These are phyloP conservation scores for Heterocephalus glaber DNA, from an alignment of 2,113 vertebrate genomes.

Conservation along the genomic window DNA sequence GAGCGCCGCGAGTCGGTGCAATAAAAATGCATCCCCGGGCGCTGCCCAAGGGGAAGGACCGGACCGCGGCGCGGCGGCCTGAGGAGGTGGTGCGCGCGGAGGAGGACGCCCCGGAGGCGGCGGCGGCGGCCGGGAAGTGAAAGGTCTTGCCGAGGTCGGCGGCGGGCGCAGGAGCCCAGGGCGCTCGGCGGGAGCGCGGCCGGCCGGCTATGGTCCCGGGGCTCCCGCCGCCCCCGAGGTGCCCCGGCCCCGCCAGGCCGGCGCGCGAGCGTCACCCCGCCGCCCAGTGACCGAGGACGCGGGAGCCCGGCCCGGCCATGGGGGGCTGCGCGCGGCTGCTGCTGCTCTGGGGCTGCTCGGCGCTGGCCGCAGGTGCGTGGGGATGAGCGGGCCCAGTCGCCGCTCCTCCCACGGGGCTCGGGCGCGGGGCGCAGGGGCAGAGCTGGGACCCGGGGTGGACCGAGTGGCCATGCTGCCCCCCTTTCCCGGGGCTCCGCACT, in stretches of 20 bases:
- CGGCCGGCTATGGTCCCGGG: conserved; percentile 72
- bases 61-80: conserved; percentile 53
- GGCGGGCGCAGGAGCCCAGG: conserved; percentile 34
- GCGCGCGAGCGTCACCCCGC: conserved; percentile 66
- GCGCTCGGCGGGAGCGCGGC: conserved; percentile 50
- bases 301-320: conserved; percentile 73
- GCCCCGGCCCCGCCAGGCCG: conserved; percentile 69
- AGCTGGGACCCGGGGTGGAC: conserved; percentile 49
- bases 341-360: conserved; percentile 78
- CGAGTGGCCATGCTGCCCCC: conserved; percentile 77
- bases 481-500: conserved; percentile 47
- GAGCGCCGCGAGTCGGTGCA: conserved; percentile 79
- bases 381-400: conserved; percentile 28
- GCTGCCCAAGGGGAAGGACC: conserved; percentile 76
- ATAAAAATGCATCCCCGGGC: conserved; percentile 83
- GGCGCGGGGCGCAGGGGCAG: conserved; percentile 16
- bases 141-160: conserved; percentile 75
- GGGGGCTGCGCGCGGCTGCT: conserved; percentile 79
- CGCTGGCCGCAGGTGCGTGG: conserved; percentile 85
- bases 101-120: conserved; percentile 71
- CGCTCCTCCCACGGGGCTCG: conserved; percentile 51
- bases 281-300: conserved; percentile 27
- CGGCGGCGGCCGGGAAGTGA: conserved; percentile 70
- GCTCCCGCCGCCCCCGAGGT: conserved; percentile 57
- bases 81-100: conserved; percentile 48